phyloP scores from a whole-genome alignment of 1,140 invertebrate genomes.

The Bombyx mori region DNA sequence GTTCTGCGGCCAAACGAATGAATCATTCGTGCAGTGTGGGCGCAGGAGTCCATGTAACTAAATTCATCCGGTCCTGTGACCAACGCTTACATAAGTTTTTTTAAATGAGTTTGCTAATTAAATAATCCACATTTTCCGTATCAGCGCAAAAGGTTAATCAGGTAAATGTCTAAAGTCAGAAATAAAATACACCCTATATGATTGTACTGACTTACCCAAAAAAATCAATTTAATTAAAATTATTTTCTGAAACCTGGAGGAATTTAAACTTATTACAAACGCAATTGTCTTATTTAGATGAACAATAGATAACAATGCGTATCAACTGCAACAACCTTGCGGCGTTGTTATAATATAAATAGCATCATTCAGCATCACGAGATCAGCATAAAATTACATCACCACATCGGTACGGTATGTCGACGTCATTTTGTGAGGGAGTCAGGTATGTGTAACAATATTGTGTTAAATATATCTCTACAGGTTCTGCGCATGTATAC shows the following conservation, averaged over 20 bases:
- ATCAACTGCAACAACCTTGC: not conserved
- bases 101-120: no score
- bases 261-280: no score
- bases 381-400: conserved; percentile 47
- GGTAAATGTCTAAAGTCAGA: no score
- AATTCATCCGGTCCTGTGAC: conserved; percentile 36
- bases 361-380: conserved; percentile 23
- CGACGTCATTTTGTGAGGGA: conserved; percentile 44
- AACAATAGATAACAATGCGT: not conserved
- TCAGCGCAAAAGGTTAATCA: no score
- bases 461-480: conserved; percentile 21
- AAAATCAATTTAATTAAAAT: no score
- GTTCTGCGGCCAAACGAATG: conserved; percentile 49
- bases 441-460: conserved; percentile 37
- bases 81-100: not conserved
- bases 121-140: no score
- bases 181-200: no score
- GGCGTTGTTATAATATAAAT: conserved; percentile 10
- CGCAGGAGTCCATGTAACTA: conserved; percentile 33
- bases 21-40: conserved; percentile 52
- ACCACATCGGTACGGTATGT: conserved; percentile 21
- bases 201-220: no score
- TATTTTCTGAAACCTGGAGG: no score
- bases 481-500: conserved; percentile 16
- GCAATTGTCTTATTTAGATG: no score